Evolutionary conservation across 1,140 invertebrate species (phyloP), one percentile per base, ranked within the genome.

Genomic region (Drosophila busckii): DNA sequence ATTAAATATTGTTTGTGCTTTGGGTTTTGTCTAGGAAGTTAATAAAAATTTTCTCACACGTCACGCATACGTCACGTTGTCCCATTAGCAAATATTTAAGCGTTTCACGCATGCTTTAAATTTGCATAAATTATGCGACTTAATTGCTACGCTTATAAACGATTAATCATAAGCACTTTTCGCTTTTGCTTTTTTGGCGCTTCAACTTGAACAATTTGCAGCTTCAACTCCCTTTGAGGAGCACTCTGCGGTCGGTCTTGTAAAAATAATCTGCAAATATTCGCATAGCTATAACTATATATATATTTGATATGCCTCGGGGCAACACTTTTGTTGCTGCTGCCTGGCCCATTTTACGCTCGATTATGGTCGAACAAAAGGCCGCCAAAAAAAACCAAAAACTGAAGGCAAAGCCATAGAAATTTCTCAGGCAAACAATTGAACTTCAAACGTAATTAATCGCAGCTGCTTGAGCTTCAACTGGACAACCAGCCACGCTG

Each of bases 381-480:
- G 52, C 63, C 46, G 48, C 9, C 17, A 7, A 22, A 38, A 7
- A 12, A 17, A 13, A 22, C 17, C 34, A 17, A 23, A 25, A 23
- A 32, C 37, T 34, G 29, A n/a, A 20, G 19, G 28, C 40, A 32
- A 54, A 32, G 52, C 29, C 49, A 65, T 70, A 70, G 71, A 76
- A 78, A 70, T 73, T 65, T 55, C 60, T 50, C 56, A 55, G 62
- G 54, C 25, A 59, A 32, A 26, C 49, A 54, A 68, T 60, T 69
- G 59, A 68, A n/a, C n/a, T n/a, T 65, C 52, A 35, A 61, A 29
- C 66, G 69, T 82, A 75, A 80, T 80, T 82, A 75, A 80, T 80
- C 73, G 64, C 61, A 56, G 82, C 68, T 80, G 69, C 58, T 73
- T 82, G n/a, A n/a, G n/a, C n/a, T n/a, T n/a, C n/a, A n/a, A n/a